Base-by-base conservation (phyloP, 2,888 invertebrate species). In the Uloborus plumipes region DNA sequence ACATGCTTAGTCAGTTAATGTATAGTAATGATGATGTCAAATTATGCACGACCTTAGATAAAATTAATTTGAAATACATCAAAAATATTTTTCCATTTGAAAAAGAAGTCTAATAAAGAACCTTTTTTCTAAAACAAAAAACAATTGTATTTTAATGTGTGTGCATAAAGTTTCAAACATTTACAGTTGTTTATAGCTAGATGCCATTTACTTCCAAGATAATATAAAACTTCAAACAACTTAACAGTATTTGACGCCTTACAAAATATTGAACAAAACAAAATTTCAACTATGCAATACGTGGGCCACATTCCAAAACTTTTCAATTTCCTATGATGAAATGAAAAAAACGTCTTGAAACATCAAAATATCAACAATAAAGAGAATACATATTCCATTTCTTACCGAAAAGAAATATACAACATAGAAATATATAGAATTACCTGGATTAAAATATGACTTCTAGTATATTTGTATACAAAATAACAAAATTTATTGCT, bases 371-470 rank as follows among this genome's bases (percentile, higher is more conserved):
- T 67, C 53, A 69, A 69, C 53, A 53, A 69, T 55, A 58, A 58
- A 67, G 26, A 39, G 39, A n/a, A 50, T 65, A 53, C 69, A 20
- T 47, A 50, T 67, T 61, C 67, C 53, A 69, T 50, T 15, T 66
- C 31, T 31, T 75, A 75, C 39, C 18, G 20, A 59, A 47, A 62
- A 51, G 67, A 75, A 59, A 75, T 61, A 51, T 69, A 69, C 69
- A 76, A 62, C 64, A 62, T 20, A 53, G 39, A 39, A 39, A 76
- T 69, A 72, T 62, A 72, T 50, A 72, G 18, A 72, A 51, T 58
- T 58, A 62, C 62, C 69, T 69, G 55, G 76, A 76, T 61, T 76
- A 76, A 62, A 62, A 53, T 59, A 76, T 61, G 69, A 75, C 59
- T 26, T 75, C 67, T 75, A 61, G 58, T 67, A 67, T 61, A 67